These are phyloP conservation scores for Linyphia triangularis DNA, from an alignment of 2,888 invertebrate species.

Conservation along the genomic window DNA sequence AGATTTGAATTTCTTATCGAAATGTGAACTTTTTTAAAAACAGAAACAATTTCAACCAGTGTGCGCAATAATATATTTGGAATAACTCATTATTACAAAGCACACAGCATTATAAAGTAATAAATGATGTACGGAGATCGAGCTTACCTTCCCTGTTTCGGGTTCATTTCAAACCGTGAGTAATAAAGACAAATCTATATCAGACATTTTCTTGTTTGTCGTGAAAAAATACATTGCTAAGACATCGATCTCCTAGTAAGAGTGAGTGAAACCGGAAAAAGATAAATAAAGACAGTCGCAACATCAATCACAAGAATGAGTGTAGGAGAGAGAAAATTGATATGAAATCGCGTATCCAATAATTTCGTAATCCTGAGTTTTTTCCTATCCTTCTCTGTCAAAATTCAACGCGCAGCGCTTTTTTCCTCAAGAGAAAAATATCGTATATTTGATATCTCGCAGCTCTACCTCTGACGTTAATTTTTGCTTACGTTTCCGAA, in stretches of 20 bases:
- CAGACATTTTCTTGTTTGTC: conserved; percentile 37
- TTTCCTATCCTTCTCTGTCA: conserved; percentile 15
- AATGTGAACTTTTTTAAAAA: too few relatives aligned
- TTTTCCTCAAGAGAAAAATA: conserved; percentile 17
- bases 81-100: too few relatives aligned
- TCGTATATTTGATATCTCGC: conserved; percentile 51
- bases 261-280: conserved; percentile 30
- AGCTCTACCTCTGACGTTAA: conserved; percentile 59
- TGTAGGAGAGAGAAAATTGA: conserved; percentile 64
- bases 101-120: background rate
- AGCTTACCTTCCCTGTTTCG: background rate
- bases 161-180: conserved; percentile 28
- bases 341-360: conserved; percentile 68
- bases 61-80: too few relatives aligned
- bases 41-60: too few relatives aligned
- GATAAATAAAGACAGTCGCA: conserved; percentile 49
- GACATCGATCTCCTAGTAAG: conserved; percentile 22
- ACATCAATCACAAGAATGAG: conserved; percentile 53
- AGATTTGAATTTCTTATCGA: too few relatives aligned
- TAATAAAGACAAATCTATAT: conserved; percentile 62
- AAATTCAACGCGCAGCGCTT: conserved; percentile 19
- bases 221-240: conserved; percentile 22
- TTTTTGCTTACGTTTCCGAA: conserved; percentile 49
- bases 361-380: conserved; percentile 44
- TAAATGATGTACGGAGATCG: background rate